Conservation (phyloP, 2,888 invertebrate species). For the Synanthedon myopaeformis region DNA sequence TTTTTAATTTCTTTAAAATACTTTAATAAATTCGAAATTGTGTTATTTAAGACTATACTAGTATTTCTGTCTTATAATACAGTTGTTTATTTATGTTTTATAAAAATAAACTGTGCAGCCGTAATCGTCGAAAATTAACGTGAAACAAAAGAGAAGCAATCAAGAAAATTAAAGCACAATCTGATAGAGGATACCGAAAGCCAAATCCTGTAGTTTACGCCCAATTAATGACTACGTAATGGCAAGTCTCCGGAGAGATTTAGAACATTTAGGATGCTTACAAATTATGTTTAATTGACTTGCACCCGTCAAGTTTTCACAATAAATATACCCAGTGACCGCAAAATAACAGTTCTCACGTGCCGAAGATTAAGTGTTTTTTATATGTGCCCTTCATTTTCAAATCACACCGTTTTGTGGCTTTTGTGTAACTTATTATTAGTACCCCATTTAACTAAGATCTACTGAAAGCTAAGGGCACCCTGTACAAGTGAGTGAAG, state of each 20-base stretch:
- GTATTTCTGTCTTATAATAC: too few species aligned
- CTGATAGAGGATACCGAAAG: slow-evolving; percentile 13
- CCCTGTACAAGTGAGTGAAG: too few species aligned
- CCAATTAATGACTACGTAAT: slow-evolving; percentile 52
- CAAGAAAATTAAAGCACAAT: slow-evolving; percentile 5
- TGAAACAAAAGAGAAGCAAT: slow-evolving; percentile 16
- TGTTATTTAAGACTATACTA: too few species aligned
- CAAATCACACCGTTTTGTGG: background rate
- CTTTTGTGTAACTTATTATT: too few species aligned
- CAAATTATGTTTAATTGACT: slow-evolving; percentile 45
- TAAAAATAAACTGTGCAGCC: background rate
- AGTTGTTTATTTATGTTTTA: background rate
- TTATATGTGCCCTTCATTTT: background rate
- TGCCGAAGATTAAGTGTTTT: slow-evolving; percentile 14
- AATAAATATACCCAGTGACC: slow-evolving; percentile 35
- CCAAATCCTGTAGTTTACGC: slow-evolving; percentile 43
- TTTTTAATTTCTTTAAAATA: too few species aligned
- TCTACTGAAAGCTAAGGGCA: background rate
- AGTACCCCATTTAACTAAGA: background rate
- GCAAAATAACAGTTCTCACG: slow-evolving; percentile 46
- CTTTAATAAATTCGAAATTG: too few species aligned
- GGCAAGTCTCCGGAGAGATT: slow-evolving; percentile 18
- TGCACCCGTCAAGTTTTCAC: slow-evolving; percentile 41
- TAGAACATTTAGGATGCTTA: slow-evolving; percentile 20
- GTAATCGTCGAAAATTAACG: slow-evolving; percentile 13